These are phyloP conservation scores for Danio tinwini DNA, from an alignment of 2,797 vertebrate species.

Conservation along the genomic window DNA sequence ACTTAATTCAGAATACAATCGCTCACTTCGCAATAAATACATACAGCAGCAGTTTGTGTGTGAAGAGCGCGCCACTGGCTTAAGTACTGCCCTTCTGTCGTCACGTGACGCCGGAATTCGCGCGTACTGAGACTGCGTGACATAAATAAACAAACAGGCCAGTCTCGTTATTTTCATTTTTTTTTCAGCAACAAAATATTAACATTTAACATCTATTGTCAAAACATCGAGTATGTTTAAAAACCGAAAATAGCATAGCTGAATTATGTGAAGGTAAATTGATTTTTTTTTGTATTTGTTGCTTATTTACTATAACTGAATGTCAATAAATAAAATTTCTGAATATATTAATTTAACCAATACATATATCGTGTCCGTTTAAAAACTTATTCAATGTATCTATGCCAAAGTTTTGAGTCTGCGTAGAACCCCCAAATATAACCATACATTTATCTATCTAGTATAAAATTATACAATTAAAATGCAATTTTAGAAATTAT, in stretches of 20 bases:
- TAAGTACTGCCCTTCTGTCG: constrained; percentile 71
- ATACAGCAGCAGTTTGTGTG: not conserved
- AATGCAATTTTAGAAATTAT: too few species aligned
- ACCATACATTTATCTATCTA: too few species aligned
- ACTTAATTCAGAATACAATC: not conserved
- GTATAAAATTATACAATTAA: too few species aligned
- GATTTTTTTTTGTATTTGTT: not conserved
- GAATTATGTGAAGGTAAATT: not conserved
- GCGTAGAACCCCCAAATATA: too few species aligned
- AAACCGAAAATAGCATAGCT: not conserved
- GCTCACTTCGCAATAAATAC: rapidly evolving
- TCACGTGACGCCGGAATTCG: constrained; percentile 63
- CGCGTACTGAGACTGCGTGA: not conserved
- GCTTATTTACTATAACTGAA: not conserved
- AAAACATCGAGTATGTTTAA: not conserved
- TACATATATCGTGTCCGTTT: not conserved
- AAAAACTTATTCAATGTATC: not conserved
- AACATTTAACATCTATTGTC: not conserved
- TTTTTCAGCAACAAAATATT: not conserved
- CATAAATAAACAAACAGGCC: not conserved
- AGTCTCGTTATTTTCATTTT: not conserved
- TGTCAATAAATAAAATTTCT: not conserved
- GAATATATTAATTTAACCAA: not conserved
- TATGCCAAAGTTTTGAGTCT: not conserved
- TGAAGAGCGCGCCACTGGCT: constrained; percentile 72